These are phyloP conservation scores for Garrulus glandarius DNA, from an alignment of 2,797 vertebrate genomes.

Conservation along the genomic window DNA sequence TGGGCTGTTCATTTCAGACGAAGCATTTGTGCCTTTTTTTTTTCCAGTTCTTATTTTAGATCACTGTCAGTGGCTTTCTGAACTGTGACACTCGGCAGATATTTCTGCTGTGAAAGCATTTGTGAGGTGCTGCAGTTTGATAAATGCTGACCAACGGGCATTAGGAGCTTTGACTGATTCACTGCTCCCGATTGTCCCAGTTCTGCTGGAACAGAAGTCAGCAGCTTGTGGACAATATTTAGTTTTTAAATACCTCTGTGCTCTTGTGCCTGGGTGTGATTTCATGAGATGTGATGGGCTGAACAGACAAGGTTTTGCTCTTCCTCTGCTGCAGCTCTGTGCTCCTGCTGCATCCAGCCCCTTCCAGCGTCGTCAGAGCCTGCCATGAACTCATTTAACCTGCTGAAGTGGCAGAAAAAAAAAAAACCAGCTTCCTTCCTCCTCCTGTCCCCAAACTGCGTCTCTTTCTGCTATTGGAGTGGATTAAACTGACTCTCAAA, in stretches of 20 bases:
- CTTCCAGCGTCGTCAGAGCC: not conserved
- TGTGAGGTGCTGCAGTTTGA: not conserved
- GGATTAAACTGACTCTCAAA: not conserved
- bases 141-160: slow-evolving; percentile 15
- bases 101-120: slow-evolving; percentile 52
- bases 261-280: slow-evolving; percentile 8
- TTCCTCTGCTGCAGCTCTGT: not conserved
- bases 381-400: not conserved
- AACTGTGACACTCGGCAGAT: slow-evolving; percentile 52
- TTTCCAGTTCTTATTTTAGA: slow-evolving; percentile 9
- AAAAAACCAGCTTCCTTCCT: not conserved
- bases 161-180: slow-evolving; percentile 29
- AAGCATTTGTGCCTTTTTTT: not conserved
- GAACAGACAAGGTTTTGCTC: slow-evolving; percentile 1
- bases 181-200: not conserved
- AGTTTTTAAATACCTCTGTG: slow-evolving; percentile 5
- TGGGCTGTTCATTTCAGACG: rapidly evolving
- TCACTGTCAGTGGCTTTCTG: slow-evolving; percentile 1
- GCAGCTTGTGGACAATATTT: slow-evolving; percentile 29
- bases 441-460: not conserved
- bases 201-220: slow-evolving; percentile 32
- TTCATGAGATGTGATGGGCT: slow-evolving; percentile 29
- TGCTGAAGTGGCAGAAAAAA: not conserved
- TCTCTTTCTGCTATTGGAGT: not conserved
- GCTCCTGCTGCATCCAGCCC: not conserved